phyloP scores from a whole-genome alignment of 2,888 invertebrate species.

The Archips xylosteana region DNA sequence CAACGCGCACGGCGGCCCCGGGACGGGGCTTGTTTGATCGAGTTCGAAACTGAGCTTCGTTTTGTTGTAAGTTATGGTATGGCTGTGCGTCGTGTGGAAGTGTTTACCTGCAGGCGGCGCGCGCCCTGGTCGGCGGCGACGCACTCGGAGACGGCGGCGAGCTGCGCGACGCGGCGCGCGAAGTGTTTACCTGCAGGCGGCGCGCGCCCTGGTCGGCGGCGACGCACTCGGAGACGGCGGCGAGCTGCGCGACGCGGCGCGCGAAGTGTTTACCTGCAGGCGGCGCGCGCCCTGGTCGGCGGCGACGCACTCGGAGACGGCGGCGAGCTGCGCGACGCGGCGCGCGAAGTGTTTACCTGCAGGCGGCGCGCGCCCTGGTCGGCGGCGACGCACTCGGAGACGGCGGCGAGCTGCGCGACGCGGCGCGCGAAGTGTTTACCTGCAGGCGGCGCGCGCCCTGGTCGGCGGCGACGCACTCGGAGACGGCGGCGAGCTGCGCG shows the following conservation, averaged over 20 bases:
- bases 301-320: no score
- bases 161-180: no score
- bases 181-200: slow-evolving; percentile 87
- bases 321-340: no score
- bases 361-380: slow-evolving; percentile 95
- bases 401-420: slow-evolving; percentile 95
- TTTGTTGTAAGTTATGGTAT: no score
- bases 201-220: slow-evolving; percentile 95
- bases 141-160: no score
- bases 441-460: slow-evolving; percentile 96
- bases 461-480: slow-evolving; percentile 91
- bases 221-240: slow-evolving; percentile 88
- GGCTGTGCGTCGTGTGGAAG: no score
- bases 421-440: slow-evolving; percentile 93
- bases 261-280: slow-evolving; percentile 88
- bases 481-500: slow-evolving; percentile 93
- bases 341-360: slow-evolving; percentile 71
- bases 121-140: no score
- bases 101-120: no score
- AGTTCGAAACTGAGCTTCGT: no score
- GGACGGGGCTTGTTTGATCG: no score
- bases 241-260: slow-evolving; percentile 96
- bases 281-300: no score
- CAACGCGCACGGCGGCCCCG: no score
- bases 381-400: slow-evolving; percentile 90